A percentile compares a stretch with the other conserved stretches of the same genome.
phyloP scores from a whole-genome alignment of 2,797 vertebrate genomes.

The Erpetoichthys calabaricus region DNA sequence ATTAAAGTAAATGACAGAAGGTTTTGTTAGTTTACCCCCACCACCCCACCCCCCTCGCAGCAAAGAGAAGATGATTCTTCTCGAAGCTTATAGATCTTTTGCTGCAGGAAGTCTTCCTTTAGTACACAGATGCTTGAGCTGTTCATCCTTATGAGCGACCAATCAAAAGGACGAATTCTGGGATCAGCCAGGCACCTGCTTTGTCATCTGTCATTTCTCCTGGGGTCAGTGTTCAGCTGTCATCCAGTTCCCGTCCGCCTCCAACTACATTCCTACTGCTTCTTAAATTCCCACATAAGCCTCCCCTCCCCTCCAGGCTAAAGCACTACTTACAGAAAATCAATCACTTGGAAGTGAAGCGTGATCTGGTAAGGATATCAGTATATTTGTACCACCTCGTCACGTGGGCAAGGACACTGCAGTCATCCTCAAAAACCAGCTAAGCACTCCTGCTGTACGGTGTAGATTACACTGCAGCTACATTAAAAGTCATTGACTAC shows the following conservation, averaged over 20 bases:
- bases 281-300: constrained; percentile 43
- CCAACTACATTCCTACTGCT: constrained; percentile 46
- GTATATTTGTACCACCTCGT: constrained; percentile 13
- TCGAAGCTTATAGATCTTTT: background rate
- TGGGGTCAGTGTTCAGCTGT: constrained; percentile 65
- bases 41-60: background rate
- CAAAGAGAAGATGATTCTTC: background rate
- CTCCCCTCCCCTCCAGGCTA: constrained; percentile 12
- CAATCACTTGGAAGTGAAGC: constrained; percentile 26
- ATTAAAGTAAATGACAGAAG: too few species aligned
- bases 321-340: constrained; percentile 37
- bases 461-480: constrained; percentile 19
- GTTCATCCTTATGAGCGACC: constrained; percentile 19
- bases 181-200: constrained; percentile 57
- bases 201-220: constrained; percentile 69
- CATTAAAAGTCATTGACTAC: constrained; percentile 35
- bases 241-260: constrained; percentile 64
- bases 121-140: constrained; percentile 32
- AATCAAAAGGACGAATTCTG: constrained; percentile 16
- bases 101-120: constrained; percentile 59
- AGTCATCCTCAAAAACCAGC: constrained; percentile 31
- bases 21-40: background rate
- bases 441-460: constrained; percentile 17
- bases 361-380: constrained; percentile 35
- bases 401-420: constrained; percentile 24